Evolutionary conservation across 2,113 vertebrate genomes (phyloP).

Genomic region (Nothoprocta perdicaria): DNA sequence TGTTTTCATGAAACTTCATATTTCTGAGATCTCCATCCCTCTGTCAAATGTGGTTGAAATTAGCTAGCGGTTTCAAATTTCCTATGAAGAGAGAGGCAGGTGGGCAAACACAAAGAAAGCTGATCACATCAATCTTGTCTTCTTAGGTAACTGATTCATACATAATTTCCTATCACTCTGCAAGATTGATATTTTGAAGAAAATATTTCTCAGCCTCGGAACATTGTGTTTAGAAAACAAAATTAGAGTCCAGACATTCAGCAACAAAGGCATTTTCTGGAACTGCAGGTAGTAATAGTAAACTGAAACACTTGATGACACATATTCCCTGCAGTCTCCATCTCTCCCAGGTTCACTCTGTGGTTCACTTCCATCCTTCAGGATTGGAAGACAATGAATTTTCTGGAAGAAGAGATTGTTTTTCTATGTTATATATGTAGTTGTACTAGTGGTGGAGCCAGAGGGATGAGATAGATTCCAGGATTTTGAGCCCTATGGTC

Average conservation of each 20-base stretch:
- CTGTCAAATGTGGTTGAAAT: not conserved
- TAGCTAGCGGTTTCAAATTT: not conserved
- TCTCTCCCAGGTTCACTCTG: not conserved
- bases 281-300: not conserved
- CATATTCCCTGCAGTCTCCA: fast-evolving
- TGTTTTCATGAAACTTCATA: not conserved
- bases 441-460: not conserved
- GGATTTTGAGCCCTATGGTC: not conserved
- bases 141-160: not conserved
- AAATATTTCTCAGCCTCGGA: not conserved
- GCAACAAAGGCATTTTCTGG: not conserved
- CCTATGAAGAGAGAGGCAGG: not conserved
- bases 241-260: not conserved
- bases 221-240: not conserved
- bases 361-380: not conserved
- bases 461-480: not conserved
- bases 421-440: not conserved
- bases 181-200: not conserved
- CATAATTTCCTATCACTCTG: not conserved
- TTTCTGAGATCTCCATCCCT: not conserved
- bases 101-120: not conserved
- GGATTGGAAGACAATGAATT: not conserved
- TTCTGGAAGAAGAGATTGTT: not conserved
- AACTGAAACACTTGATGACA: not conserved
- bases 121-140: not conserved